Conservation (phyloP, 2,888 invertebrate species). For the Mesorhabditis belari region DNA sequence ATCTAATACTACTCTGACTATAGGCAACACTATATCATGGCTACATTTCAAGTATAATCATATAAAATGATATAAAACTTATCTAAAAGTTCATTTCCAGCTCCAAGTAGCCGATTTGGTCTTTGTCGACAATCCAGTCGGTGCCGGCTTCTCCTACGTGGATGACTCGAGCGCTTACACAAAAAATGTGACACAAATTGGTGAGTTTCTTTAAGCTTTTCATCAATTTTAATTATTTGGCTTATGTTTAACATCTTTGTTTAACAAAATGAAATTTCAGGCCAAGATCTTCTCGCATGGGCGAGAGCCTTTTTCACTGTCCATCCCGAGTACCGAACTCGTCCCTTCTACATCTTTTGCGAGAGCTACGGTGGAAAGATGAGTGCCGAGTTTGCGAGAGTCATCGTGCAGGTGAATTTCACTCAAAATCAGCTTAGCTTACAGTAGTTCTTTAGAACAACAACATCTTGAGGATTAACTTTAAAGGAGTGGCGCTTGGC, state of each 20-base stretch:
- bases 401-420: constrained; percentile 53
- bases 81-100: too few species aligned
- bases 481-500: constrained; percentile 73
- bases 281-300: constrained; percentile 68
- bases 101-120: constrained; percentile 53
- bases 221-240: not conserved
- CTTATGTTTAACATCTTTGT: too few species aligned
- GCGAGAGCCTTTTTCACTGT: constrained; percentile 66
- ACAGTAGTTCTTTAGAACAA: not conserved
- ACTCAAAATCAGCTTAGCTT: not conserved
- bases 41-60: too few species aligned
- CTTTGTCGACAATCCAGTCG: constrained; percentile 83
- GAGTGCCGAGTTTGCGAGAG: constrained; percentile 72
- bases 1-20: too few species aligned
- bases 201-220: not conserved
- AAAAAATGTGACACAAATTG: constrained; percentile 60
- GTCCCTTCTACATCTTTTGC: constrained; percentile 74
- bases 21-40: too few species aligned
- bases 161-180: constrained; percentile 38
- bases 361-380: constrained; percentile 92
- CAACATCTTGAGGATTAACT: constrained; percentile 59
- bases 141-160: constrained; percentile 72
- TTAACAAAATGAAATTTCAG: constrained; percentile 20
- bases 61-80: too few species aligned
- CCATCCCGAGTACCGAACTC: constrained; percentile 66